These are phyloP conservation scores for Clarias magur DNA, from an alignment of 2,113 vertebrate species.

Conservation along the genomic window DNA sequence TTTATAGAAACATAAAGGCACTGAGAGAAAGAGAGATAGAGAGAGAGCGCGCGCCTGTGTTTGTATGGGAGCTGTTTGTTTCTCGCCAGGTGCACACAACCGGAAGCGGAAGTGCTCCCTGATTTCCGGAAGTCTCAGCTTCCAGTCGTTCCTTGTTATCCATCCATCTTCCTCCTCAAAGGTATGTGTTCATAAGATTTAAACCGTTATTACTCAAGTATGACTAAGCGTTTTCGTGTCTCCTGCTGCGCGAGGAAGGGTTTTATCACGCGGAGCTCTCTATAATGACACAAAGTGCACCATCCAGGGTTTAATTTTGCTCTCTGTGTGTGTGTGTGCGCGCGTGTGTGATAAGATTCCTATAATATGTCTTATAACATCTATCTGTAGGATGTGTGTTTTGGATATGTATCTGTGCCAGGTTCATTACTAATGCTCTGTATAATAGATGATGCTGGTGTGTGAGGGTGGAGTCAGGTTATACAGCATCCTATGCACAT, in stretches of 20 bases:
- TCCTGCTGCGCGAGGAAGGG: background rate
- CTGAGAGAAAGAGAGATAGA: background rate
- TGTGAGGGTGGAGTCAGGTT: too few relatives aligned
- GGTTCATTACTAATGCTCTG: too few relatives aligned
- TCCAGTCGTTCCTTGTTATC: conserved; percentile 5
- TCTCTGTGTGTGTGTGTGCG: background rate
- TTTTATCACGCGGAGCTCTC: background rate
- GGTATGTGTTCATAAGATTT: conserved; percentile 36
- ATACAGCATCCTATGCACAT: too few relatives aligned
- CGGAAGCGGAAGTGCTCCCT: conserved; percentile 55
- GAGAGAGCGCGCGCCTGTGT: too few relatives aligned
- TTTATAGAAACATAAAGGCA: too few relatives aligned
- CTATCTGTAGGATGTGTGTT: too few relatives aligned
- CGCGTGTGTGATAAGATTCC: too few relatives aligned
- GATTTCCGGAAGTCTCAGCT: conserved; percentile 30
- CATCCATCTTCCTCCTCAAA: conserved; percentile 1
- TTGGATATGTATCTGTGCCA: too few relatives aligned
- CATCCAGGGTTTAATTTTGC: conserved; percentile 16
- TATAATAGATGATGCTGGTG: too few relatives aligned
- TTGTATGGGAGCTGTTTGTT: background rate
- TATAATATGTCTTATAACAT: too few relatives aligned
- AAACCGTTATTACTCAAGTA: too few relatives aligned
- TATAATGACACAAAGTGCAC: conserved; percentile 12
- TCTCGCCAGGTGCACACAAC: conserved; percentile 37
- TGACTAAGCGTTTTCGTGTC: too few relatives aligned